These are phyloP conservation scores for Euura lappo DNA, from an alignment of 1,140 invertebrate genomes.

Conservation along the genomic window DNA sequence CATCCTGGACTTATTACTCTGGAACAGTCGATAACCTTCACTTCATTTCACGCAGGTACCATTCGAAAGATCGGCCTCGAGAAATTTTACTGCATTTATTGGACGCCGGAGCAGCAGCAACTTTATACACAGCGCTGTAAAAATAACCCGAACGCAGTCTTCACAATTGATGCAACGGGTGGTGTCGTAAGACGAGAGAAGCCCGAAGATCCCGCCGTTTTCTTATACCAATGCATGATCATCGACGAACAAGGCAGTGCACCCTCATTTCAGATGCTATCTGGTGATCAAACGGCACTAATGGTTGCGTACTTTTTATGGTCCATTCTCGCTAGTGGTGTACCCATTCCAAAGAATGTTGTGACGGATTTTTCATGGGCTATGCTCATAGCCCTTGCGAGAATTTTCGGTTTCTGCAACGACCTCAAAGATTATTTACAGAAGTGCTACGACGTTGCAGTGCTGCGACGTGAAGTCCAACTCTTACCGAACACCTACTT, in stretches of 20 bases:
- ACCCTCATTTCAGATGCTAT: constrained; percentile 28
- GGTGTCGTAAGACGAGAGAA: constrained; percentile 20
- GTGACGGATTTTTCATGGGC: constrained; percentile 23
- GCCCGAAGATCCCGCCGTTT: constrained; percentile 13
- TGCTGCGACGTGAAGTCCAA: neutral
- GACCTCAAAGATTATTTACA: constrained; percentile 22
- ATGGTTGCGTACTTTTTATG: constrained; percentile 21
- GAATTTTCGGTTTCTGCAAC: constrained; percentile 22
- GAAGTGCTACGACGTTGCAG: constrained; percentile 20
- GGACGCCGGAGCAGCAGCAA: constrained; percentile 21
- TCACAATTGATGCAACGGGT: constrained; percentile 25
- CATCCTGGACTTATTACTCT: too few species aligned
- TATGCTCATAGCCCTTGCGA: constrained; percentile 16
- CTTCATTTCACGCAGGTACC: too few species aligned
- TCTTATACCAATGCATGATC: constrained; percentile 26
- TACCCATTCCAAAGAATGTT: constrained; percentile 21
- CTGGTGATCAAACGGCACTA: constrained; percentile 23
- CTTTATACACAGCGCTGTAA: constrained; percentile 21
- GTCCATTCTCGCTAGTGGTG: constrained; percentile 17
- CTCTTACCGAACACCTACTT: constrained; percentile 20
- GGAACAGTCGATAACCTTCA: too few species aligned
- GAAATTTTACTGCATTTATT: constrained; percentile 19
- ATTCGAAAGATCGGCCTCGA: constrained; percentile 16
- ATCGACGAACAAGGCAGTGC: constrained; percentile 23
- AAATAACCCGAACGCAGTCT: constrained; percentile 21